These are phyloP conservation scores for Gobiocypris rarus DNA, from an alignment of 2,113 vertebrate species.

Conservation along the genomic window DNA sequence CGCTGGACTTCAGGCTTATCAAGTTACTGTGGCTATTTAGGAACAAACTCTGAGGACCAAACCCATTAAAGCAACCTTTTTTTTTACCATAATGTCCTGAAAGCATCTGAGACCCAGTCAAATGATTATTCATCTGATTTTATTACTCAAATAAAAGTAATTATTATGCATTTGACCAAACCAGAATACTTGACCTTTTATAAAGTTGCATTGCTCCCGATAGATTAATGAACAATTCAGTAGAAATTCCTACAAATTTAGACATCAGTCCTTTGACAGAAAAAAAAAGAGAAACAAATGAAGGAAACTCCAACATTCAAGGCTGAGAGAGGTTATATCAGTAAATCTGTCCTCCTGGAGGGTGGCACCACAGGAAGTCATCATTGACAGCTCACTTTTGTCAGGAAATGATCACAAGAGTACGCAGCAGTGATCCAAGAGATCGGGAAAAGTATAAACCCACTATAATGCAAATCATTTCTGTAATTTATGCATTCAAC, in stretches of 20 bases:
- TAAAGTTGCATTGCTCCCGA: background rate
- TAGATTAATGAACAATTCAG: background rate
- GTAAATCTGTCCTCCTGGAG: background rate
- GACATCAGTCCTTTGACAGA: background rate
- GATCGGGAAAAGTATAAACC: background rate
- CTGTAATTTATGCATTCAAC: background rate
- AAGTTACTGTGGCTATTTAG: background rate
- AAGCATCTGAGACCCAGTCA: background rate
- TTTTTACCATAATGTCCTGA: background rate
- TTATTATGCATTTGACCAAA: background rate
- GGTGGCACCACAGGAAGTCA: slow-evolving; percentile 40
- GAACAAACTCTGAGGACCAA: background rate
- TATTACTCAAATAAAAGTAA: background rate
- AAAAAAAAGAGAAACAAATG: background rate
- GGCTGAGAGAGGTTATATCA: background rate
- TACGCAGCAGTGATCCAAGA: background rate
- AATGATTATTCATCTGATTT: background rate
- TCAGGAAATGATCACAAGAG: slow-evolving; percentile 40
- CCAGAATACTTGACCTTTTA: background rate
- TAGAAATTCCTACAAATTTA: background rate
- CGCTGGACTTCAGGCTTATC: background rate
- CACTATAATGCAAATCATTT: background rate
- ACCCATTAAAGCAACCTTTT: background rate
- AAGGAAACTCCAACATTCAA: background rate
- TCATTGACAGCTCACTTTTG: background rate